phyloP scores from a whole-genome alignment of 2,888 invertebrate species.

The Mesoligia furuncula region DNA sequence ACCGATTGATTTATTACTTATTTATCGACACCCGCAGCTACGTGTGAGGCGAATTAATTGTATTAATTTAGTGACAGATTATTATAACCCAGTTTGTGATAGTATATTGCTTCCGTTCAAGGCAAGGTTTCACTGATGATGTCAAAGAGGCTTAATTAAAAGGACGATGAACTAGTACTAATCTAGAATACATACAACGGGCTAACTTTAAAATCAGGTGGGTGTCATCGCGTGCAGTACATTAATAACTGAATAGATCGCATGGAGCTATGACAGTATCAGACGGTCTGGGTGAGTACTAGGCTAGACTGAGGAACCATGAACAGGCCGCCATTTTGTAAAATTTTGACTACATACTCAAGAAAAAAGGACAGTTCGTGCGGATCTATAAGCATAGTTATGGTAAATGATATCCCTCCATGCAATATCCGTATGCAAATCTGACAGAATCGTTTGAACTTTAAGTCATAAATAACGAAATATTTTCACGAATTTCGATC shows the following conservation, averaged over 20 bases:
- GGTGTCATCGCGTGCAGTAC: conserved; percentile 43
- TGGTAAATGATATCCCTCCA: conserved; percentile 4
- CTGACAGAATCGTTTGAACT: neutral
- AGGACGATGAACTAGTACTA: conserved; percentile 27
- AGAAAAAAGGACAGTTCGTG: neutral
- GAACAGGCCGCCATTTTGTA: neutral
- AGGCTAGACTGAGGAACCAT: neutral
- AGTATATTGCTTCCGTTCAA: neutral
- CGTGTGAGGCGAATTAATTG: conserved; percentile 10
- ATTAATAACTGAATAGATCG: conserved; percentile 41
- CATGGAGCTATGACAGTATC: conserved; percentile 11
- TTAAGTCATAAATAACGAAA: conserved; percentile 4
- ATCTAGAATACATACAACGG: conserved; percentile 22
- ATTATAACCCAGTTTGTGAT: conserved; percentile 1
- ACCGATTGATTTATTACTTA: conserved; percentile 16
- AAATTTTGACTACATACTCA: neutral
- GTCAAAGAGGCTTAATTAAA: conserved; percentile 23
- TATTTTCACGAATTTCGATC: neutral
- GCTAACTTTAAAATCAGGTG: conserved; percentile 20
- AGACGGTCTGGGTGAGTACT: conserved; percentile 4
- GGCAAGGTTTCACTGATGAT: neutral
- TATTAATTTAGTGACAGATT: conserved; percentile 7
- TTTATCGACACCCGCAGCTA: neutral
- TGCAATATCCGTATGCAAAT: conserved; percentile 20
- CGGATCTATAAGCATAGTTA: neutral